Base-by-base conservation (phyloP, 92 coral and sea anemone species). In the Zoanthus solanderi region DNA sequence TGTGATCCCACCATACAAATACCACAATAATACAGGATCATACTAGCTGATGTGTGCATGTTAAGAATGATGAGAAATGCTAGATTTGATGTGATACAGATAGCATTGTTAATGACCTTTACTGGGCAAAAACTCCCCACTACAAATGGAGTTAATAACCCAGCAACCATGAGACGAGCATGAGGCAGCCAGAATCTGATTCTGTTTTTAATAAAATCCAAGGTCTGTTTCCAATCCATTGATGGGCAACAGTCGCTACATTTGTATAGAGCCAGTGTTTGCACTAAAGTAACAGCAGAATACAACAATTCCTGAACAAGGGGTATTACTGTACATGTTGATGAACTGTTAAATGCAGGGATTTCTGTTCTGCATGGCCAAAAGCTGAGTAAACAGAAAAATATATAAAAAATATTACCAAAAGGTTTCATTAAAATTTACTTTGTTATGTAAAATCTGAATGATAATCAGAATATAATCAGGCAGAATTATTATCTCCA, bases 41-140 rank as follows among this genome's bases (percentile, higher is more conserved):
- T 63, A 63, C 56, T 23, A 14, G 73, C 18, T 37, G 34, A n/a
- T 0, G 18, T 42, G 31, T 80, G 73, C 29, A 54, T 44, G 45
- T 65, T 80, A 12, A 80, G 74, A n/a, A 80, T 34, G 72, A 65
- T 14, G 23, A 80, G 84, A 80, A 80, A 80, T 47, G 57, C 44
- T 73, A 80, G 46, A 18, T 66, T 61, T 44, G 84, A 80, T 15
- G 42, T 12, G 10, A 29, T 60, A 45, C 74, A 61, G 42, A 80
- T 48, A 2, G 56, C 14, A 65, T 61, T 80, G 23, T 69, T 80
- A 44, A 80, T 16, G 44, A 80, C 7, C 45, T 80, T 72, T 61
- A 65, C 9, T 5, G 73, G 84, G n/a, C 84, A 80, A 15, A 80
- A 65, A 7, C 28, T 1, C 5, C 65, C 84, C 34, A 65, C 57